Conservation (phyloP, 2,888 invertebrate species). For the Dendrolimus houi region DNA sequence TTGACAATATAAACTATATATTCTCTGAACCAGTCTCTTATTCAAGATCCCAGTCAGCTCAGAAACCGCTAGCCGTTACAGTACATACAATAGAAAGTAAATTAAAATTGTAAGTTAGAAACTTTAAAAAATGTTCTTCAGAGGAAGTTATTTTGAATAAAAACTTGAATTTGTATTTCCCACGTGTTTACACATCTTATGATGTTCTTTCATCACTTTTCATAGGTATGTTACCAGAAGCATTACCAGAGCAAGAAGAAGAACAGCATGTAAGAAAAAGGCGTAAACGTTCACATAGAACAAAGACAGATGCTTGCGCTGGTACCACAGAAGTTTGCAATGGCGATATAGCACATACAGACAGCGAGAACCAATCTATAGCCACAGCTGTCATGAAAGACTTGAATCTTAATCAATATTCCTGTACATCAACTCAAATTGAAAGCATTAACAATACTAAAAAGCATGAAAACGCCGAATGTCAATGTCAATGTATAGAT, state of each 20-base stretch:
- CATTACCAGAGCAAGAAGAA: slow-evolving; percentile 17
- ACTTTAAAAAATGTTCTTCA: too few relatives aligned
- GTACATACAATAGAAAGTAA: too few relatives aligned
- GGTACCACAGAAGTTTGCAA: slow-evolving; percentile 40
- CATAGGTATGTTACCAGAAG: slow-evolving; percentile 41
- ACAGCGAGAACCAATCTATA: slow-evolving; percentile 20
- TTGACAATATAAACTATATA: too few relatives aligned
- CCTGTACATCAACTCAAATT: slow-evolving; percentile 29
- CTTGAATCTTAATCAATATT: slow-evolving; percentile 30
- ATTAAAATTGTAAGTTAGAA: too few relatives aligned
- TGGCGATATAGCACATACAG: slow-evolving; percentile 22
- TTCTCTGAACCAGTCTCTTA: too few relatives aligned
- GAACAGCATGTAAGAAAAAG: slow-evolving; percentile 14
- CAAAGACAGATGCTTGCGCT: slow-evolving; percentile 51
- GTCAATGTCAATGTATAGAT: slow-evolving; percentile 17
- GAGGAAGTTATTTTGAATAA: too few relatives aligned
- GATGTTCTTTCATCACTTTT: neutral
- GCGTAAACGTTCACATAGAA: slow-evolving; percentile 44
- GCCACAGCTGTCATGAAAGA: slow-evolving; percentile 36
- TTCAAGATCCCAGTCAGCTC: too few relatives aligned
- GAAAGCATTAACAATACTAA: slow-evolving; percentile 10
- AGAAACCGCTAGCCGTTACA: too few relatives aligned
- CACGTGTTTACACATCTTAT: too few relatives aligned
- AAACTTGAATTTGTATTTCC: too few relatives aligned
- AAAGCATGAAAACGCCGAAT: slow-evolving; percentile 10